phyloP scores from a whole-genome alignment of 2,797 vertebrate genomes.

The Xenentodon cancila region DNA sequence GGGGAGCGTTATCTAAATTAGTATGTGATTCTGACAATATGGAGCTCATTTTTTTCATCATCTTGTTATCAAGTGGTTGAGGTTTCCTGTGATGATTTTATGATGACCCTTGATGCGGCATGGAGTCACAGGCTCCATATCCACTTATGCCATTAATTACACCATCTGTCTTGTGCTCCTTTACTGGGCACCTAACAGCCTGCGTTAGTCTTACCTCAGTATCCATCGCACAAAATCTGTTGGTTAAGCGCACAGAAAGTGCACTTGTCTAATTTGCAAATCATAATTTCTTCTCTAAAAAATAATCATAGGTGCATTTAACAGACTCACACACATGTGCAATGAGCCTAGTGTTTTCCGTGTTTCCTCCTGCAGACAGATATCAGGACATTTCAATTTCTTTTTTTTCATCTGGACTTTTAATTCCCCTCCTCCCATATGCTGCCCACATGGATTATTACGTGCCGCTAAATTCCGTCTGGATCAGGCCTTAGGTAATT shows the following conservation, averaged over 20 bases:
- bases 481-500: conserved; percentile 79
- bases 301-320: no score
- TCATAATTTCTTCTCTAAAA: background rate
- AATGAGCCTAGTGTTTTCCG: no score
- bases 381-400: conserved; percentile 64
- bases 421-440: conserved; percentile 81
- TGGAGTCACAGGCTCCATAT: conserved; percentile 36
- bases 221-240: conserved; percentile 12
- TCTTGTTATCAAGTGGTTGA: conserved; percentile 47
- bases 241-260: conserved; percentile 8
- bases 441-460: conserved; percentile 77
- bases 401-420: conserved; percentile 70
- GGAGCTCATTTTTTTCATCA: conserved; percentile 41
- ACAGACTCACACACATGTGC: conserved; percentile 4
- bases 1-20: conserved; percentile 72
- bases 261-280: conserved; percentile 9
- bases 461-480: conserved; percentile 73
- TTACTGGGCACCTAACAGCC: conserved; percentile 24
- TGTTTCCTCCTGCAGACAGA: conserved; percentile 47
- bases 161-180: conserved; percentile 56
- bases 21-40: conserved; percentile 69
- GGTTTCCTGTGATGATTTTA: conserved; percentile 52
- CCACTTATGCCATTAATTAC: conserved; percentile 60
- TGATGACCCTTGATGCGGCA: conserved; percentile 53
- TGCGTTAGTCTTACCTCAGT: conserved; percentile 8